Base-by-base conservation (phyloP, 1,140 invertebrate species). In the Drosophila kepulauana region DNA sequence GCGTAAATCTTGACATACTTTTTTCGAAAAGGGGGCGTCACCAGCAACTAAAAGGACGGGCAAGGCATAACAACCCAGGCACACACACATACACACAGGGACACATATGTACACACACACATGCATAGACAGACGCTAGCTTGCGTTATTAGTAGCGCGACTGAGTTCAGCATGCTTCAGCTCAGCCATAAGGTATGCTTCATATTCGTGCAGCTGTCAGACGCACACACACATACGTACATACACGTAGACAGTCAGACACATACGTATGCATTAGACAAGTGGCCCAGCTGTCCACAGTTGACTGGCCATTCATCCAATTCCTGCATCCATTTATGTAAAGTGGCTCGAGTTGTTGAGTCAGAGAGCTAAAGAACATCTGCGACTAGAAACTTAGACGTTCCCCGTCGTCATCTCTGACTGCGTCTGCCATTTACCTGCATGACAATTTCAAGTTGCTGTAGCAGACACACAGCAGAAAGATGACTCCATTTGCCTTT, bases 1-100 rank as follows among this genome's bases (percentile, higher is more conserved):
- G 84, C 84, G 84, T 87, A 88, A 87, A 88, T 87, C 84, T 87
- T 87, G 84, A 87, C 84, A 88, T 87, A 87, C 82, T 88, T 87
- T 87, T 66, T 56, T 58, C 56, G n/a, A 58, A 67, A 30, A 15
- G 48, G 28, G 54, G 70, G 75, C 58, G 48, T 61, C 16, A 58
- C 35, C 6, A 33, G n/a, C 33, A 52, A 46, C 38, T 13, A 49
- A 58, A 54, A 54, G n/a, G 25, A 30, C 51, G 70, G 59, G 74
- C 68, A 28, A 38, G 35, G 35, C 35, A 10, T 10, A 10, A 15
- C 46, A 51, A 38, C 3, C 2, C 68, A 48, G 41, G 30, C 48
- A 35, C 5, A 46, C 41, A 59, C 45, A 43, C 25, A 54, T 58
- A 51, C 58, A 46, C 5, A 35, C 20, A 52, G 16, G 13, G 10